Conservation (phyloP, 2,888 invertebrate genomes). For the Conomelus anceps region DNA sequence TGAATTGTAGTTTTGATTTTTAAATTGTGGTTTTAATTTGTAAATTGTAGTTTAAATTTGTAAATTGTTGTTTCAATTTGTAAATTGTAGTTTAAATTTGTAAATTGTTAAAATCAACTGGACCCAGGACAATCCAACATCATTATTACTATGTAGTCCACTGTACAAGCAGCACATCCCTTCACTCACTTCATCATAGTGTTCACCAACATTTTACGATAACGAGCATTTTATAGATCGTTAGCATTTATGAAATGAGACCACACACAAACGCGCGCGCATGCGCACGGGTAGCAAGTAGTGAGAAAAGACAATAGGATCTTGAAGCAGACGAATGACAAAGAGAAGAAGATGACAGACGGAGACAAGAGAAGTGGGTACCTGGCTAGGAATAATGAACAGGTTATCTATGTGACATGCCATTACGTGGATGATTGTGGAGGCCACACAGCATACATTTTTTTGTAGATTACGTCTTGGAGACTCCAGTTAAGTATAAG, state of each 20-base stretch:
- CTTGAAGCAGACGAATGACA: not conserved
- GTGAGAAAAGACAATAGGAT: not conserved
- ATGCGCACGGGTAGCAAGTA: not conserved
- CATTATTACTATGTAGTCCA: not conserved
- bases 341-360: not conserved
- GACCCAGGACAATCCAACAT: too few species aligned
- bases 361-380: not conserved
- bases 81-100: too few species aligned
- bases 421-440: not conserved
- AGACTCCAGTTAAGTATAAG: too few species aligned
- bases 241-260: not conserved
- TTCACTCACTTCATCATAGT: not conserved
- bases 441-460: not conserved
- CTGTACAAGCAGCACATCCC: not conserved
- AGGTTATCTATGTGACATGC: not conserved
- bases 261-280: not conserved
- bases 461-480: not conserved
- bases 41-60: too few species aligned
- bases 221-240: not conserved
- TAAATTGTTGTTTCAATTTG: too few species aligned
- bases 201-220: not conserved
- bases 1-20: too few species aligned
- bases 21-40: too few species aligned
- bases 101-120: too few species aligned
- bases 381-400: not conserved